phyloP scores from a whole-genome alignment of 2,113 vertebrate genomes.

The Pelecanoides urinatrix region DNA sequence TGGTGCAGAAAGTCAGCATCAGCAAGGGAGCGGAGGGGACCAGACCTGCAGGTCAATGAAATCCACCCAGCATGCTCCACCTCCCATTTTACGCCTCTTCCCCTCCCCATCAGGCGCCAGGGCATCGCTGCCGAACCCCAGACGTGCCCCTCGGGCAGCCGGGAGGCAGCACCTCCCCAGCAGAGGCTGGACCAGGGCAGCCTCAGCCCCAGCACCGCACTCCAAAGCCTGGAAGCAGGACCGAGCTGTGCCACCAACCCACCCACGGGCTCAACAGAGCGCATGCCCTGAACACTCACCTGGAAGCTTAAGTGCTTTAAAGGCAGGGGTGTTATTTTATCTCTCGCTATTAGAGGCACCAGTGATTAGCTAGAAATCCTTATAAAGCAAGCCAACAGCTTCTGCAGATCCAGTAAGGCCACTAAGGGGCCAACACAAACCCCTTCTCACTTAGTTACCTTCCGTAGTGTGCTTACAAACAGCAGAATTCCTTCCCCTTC shows the following conservation, averaged over 20 bases:
- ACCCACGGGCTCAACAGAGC: neutral
- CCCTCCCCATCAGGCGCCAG: neutral
- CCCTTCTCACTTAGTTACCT: neutral
- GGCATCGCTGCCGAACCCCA: neutral
- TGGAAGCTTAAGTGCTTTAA: constrained; percentile 15
- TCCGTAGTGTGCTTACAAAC: neutral
- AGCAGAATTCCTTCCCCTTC: neutral
- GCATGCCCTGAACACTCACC: neutral
- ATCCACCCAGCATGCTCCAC: fast-evolving
- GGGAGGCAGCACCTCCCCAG: neutral
- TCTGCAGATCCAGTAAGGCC: neutral
- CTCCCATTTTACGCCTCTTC: neutral
- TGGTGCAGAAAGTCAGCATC: neutral
- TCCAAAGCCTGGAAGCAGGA: neutral
- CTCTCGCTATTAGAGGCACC: neutral
- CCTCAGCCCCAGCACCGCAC: neutral
- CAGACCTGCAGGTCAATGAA: neutral
- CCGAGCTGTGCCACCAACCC: neutral
- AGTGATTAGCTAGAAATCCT: neutral
- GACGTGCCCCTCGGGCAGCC: neutral
- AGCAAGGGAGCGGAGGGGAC: neutral
- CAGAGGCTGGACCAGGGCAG: neutral
- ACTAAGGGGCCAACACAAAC: neutral
- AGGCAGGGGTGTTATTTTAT: neutral
- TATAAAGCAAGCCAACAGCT: neutral